phyloP scores from a whole-genome alignment of 92 coral and sea anemone genomes.

The Palythoa caribaeorum region DNA sequence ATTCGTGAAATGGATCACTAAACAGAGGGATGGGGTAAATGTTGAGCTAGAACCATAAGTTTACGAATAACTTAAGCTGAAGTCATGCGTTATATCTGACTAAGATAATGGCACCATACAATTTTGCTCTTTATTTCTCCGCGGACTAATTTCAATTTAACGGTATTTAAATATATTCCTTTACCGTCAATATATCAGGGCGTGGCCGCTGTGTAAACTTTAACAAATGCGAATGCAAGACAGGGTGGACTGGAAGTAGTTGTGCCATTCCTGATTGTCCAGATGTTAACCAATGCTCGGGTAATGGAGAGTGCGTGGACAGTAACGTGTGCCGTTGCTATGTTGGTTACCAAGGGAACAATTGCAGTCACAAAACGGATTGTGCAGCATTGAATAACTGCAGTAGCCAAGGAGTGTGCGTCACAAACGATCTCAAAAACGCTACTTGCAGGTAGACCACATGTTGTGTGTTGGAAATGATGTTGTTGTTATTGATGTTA shows the following conservation, averaged over 20 bases:
- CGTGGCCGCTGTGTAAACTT: conserved; percentile 46
- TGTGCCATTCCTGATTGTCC: conserved; percentile 60
- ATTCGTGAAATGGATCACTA: no score
- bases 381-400: conserved; percentile 6
- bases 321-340: neutral
- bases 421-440: neutral
- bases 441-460: neutral
- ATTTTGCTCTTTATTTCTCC: no score
- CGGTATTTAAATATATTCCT: no score
- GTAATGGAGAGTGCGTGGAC: conserved; percentile 4
- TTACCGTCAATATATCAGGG: neutral
- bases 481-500: no score
- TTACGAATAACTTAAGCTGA: no score
- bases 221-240: conserved; percentile 33
- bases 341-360: neutral
- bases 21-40: no score
- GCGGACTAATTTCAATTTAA: no score
- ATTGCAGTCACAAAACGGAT: neutral
- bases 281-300: conserved; percentile 5
- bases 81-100: no score
- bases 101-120: no score
- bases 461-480: neutral
- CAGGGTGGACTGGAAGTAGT: conserved; percentile 58
- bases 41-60: no score
- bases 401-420: conserved; percentile 19